Evolutionary conservation across 1,140 invertebrate species (phyloP).

Genomic region (Drosophila mojavensis): DNA sequence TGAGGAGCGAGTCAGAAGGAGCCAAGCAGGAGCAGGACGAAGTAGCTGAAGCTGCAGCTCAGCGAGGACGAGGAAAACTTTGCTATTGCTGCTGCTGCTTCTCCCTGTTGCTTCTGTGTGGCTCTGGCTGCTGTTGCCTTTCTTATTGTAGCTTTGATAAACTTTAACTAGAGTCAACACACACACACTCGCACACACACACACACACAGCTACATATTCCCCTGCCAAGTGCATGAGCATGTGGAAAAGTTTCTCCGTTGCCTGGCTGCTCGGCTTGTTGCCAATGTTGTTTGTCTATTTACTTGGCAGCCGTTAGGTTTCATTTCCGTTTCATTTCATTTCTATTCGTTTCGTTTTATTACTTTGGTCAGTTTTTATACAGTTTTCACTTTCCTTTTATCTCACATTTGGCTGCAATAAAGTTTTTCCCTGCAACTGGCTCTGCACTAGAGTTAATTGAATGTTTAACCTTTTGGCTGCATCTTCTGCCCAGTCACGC

Average conservation of each 20-base stretch:
- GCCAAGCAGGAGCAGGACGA: background rate
- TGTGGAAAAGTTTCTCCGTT: constrained; percentile 69
- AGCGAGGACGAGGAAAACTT: constrained; percentile 34
- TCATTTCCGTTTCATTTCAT: constrained; percentile 78
- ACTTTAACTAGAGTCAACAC: constrained; percentile 74
- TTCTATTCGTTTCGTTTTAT: constrained; percentile 76
- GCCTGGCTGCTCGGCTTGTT: constrained; percentile 36
- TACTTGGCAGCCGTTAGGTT: constrained; percentile 77
- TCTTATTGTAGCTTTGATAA: constrained; percentile 62
- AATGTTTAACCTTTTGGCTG: constrained; percentile 71
- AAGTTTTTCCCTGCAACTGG: constrained; percentile 2
- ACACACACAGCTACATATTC: constrained; percentile 17
- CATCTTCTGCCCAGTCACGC: constrained; percentile 28
- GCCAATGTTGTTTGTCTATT: constrained; percentile 69
- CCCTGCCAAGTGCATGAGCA: constrained; percentile 40
- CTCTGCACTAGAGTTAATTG: constrained; percentile 67
- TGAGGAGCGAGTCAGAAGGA: background rate
- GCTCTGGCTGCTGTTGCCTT: constrained; percentile 16
- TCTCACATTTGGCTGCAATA: background rate
- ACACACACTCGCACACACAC: constrained; percentile 54
- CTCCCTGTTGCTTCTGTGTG: constrained; percentile 1
- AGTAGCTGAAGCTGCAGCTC: background rate
- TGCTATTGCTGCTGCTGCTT: constrained; percentile 4
- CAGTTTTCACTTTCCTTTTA: constrained; percentile 49
- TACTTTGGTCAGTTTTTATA: constrained; percentile 74